Base-by-base conservation (phyloP, 2,888 invertebrate species). In the Ectemnius lituratus region DNA sequence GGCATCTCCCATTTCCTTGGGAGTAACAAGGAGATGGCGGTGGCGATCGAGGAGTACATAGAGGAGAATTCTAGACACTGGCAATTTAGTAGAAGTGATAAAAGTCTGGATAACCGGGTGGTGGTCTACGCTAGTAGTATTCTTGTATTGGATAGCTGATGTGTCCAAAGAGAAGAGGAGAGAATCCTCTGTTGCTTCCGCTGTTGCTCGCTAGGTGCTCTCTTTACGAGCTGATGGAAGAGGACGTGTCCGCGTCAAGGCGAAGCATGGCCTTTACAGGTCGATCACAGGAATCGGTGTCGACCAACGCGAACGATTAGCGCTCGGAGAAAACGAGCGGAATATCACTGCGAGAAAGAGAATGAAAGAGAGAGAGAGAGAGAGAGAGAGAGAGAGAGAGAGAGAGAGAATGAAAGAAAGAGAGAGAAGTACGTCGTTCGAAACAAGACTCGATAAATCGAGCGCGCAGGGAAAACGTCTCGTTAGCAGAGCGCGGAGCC, bases 381-480 rank as follows among this genome's bases (percentile, higher is more conserved):
- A 28, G 37, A 49, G 65, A 58, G 64, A 11, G 37, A 3, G 3
- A 3, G 3, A 23, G 23, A 23, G 23, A 2, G 23, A 23, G 46
- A 28, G 37, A 49, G 65, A 58, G 64, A 11, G 37, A 37, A 8
- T 0, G 4, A 6, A 2, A 3, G 3, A 3, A 2, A 23, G 23
- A 23, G 23, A 2, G 23, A 23, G 20, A 20, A 20, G 20, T 20
- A 20, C 23, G 23, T 23, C 23, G 23, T 3, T 2, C n/a, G 4
- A 2, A n/a, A 47, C 13, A 5, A 47, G 47, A 52, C 52, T 52
- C 83, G 83, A 83, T 83, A 83, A 83, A 83, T 83, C 80, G 78
- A 76, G 23, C 72, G 37, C 37, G 83, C 63, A 84, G 83, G 83
- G 84, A 83, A 83, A 83, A 84, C 76, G 83, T 83, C 83, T 83